Conservation (phyloP, 2,113 vertebrate species). For the Anoplopoma fimbria region DNA sequence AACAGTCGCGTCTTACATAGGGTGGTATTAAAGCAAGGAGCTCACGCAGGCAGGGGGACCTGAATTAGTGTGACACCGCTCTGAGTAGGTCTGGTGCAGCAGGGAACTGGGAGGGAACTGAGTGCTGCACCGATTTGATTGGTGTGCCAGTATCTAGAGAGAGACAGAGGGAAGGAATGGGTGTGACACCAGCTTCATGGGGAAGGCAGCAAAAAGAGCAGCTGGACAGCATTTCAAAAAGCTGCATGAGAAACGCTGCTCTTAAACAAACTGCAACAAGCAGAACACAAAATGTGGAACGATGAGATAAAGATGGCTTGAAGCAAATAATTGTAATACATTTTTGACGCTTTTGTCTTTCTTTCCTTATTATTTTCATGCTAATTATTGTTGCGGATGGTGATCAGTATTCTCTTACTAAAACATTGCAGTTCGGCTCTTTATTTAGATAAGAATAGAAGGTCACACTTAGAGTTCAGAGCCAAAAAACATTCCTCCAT, state of each 20-base stretch:
- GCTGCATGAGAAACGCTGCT: not conserved
- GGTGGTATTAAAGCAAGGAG: conserved; percentile 73
- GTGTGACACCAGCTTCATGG: conserved; percentile 49
- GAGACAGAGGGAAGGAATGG: conserved; percentile 61
- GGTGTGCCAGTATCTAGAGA: conserved; percentile 64
- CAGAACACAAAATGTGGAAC: conserved; percentile 10
- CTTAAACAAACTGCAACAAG: not conserved
- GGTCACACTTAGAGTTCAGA: conserved; percentile 61
- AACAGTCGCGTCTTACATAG: conserved; percentile 58
- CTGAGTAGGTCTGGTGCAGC: conserved; percentile 55
- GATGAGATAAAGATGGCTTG: not conserved
- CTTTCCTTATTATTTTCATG: conserved; percentile 15
- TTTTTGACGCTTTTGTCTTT: not conserved
- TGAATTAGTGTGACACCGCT: conserved; percentile 79
- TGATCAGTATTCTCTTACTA: conserved; percentile 2
- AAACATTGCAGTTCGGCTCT: conserved; percentile 5
- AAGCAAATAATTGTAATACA: conserved; percentile 7
- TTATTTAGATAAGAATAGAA: conserved; percentile 55
- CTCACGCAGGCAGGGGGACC: conserved; percentile 73
- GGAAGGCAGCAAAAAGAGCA: conserved; percentile 50
- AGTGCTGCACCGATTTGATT: conserved; percentile 70
- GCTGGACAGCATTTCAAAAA: conserved; percentile 38
- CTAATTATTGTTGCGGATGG: conserved; percentile 1
- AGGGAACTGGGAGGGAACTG: conserved; percentile 68
- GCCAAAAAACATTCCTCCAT: conserved; percentile 64